Base-by-base conservation (phyloP, 2,797 vertebrate genomes). In the Crax fasciolata region DNA sequence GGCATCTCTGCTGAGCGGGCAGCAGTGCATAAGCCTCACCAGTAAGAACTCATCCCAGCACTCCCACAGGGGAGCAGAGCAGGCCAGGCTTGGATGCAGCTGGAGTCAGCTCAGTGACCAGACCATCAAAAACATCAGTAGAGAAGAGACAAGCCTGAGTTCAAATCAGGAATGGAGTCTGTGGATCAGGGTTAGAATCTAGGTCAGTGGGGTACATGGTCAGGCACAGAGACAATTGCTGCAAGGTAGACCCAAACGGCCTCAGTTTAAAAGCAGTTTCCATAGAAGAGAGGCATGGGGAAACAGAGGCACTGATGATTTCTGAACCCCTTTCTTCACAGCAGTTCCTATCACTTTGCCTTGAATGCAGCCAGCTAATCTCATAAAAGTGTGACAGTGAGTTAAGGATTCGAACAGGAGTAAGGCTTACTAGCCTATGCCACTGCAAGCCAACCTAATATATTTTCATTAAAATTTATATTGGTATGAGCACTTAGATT, bases 1-100 rank as follows among this genome's bases (percentile, higher is more conserved):
- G 13, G 0, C 2, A 17, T 32, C 24, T 13, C 43, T 28, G 10
- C 0, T 0, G 19, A 7, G n/a, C 41, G 39, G 10, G 23, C 44
- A 46, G 12, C 46, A 67, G 61, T 13, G 13, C 13, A 58, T 28
- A 13, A 13, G 5, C 32, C 54, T 79, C 30, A 49, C 14, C 46
- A 67, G 20, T 20, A 73, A 61, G 21, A 25, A 5, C 25, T 79
- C 14, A 15, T 28, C 27, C 48, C 17, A n/a, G 28, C 8, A 46
- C 18, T 10, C 30, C 8, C 35, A 52, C 23, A 51, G 54, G 25
- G 46, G 30, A 72, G 7, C 39, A 41, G 46, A 58, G 6, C 58
- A 84, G 24, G 11, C 32, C 46, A 51, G 28, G 9, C 3, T 7
- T 8, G 6, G 12, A 38, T 19, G 62, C 23, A 58, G 38, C 23